Conservation (phyloP, 2,888 invertebrate genomes). For the Melieria omissa region DNA sequence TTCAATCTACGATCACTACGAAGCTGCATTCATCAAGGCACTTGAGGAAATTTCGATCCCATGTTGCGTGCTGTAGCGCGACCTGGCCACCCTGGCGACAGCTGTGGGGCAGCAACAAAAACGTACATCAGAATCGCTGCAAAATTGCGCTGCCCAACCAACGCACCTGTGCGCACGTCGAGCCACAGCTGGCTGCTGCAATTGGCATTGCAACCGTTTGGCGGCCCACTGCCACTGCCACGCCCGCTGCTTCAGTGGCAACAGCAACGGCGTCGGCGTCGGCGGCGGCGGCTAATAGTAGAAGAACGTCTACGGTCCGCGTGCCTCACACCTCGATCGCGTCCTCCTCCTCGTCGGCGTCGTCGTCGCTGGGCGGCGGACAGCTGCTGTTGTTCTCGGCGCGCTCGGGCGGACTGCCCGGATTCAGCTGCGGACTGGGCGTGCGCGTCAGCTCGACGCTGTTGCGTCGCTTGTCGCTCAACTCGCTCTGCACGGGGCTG, state of each 20-base stretch:
- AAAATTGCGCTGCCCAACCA: no score
- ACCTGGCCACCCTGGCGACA: slow-evolving; percentile 48
- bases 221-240: slow-evolving; percentile 29
- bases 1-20: no score
- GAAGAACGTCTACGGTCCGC: slow-evolving; percentile 47
- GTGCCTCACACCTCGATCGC: slow-evolving; percentile 48
- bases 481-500: slow-evolving; percentile 43
- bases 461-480: slow-evolving; percentile 44
- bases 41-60: slow-evolving; percentile 33
- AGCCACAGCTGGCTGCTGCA: no score
- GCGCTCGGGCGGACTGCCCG: slow-evolving; percentile 64
- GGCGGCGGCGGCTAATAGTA: no score
- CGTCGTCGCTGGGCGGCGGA: slow-evolving; percentile 53
- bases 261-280: slow-evolving; percentile 43
- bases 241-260: neutral
- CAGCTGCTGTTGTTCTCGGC: slow-evolving; percentile 48
- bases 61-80: slow-evolving; percentile 35
- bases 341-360: slow-evolving; percentile 47
- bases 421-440: slow-evolving; percentile 65
- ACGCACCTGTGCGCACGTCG: no score
- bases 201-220: slow-evolving; percentile 5
- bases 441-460: slow-evolving; percentile 47
- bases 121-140: neutral
- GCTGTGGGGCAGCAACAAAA: slow-evolving; percentile 29
- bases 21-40: slow-evolving; percentile 29